A percentile compares a stretch with the other conserved stretches of the same genome.
Evolutionary conservation across 2,113 vertebrate genomes (phyloP).

Genomic region (Abramis brama): DNA sequence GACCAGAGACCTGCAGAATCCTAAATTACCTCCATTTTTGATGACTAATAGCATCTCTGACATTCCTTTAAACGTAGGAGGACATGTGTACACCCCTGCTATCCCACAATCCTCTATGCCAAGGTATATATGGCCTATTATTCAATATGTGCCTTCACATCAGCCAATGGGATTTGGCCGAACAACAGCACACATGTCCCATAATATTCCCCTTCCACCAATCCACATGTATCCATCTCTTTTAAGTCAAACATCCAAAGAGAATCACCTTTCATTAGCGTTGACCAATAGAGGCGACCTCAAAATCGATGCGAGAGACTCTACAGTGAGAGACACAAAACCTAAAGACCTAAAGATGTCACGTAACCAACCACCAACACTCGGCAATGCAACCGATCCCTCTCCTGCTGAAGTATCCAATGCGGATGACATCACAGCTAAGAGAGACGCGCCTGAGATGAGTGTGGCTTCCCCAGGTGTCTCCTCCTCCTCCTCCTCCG

Average conservation of each 20-base stretch:
- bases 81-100: neutral
- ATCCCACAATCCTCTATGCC: neutral
- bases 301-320: neutral
- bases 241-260: neutral
- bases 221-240: constrained; percentile 10
- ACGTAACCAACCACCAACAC: neutral
- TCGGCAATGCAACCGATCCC: neutral
- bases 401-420: constrained; percentile 3
- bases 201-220: neutral
- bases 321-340: neutral
- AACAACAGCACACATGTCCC: constrained; percentile 59
- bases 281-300: neutral
- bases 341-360: neutral
- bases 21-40: neutral
- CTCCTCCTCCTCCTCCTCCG: constrained; percentile 50
- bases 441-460: constrained; percentile 78
- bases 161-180: constrained; percentile 48
- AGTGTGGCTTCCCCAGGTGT: constrained; percentile 81
- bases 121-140: neutral
- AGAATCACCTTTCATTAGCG: neutral
- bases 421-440: constrained; percentile 44
- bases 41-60: neutral
- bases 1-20: constrained; percentile 1
- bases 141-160: neutral
- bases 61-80: neutral